Evolutionary conservation across 2,888 invertebrate species (phyloP).

Genomic region (Meganola albula): DNA sequence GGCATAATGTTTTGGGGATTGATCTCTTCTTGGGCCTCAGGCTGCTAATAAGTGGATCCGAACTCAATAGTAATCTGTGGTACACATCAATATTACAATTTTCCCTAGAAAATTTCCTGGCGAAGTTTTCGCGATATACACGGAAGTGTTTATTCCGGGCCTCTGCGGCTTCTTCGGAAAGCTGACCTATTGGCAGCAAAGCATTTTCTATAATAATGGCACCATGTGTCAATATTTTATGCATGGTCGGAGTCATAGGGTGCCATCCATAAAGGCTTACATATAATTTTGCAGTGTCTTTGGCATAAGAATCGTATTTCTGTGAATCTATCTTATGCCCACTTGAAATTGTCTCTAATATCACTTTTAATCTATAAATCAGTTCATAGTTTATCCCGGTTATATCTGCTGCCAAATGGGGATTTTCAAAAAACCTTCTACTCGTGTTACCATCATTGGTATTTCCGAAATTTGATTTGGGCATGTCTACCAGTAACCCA

Average conservation of each 20-base stretch:
- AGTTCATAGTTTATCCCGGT: conserved; percentile 3
- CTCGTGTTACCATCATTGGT: conserved; percentile 7
- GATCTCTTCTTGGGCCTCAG: background rate
- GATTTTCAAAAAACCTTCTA: background rate
- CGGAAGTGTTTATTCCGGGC: conserved; percentile 28
- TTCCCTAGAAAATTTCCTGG: conserved; percentile 10
- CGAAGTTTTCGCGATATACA: background rate
- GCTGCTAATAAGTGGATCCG: conserved; percentile 7
- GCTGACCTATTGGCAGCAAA: conserved; percentile 29
- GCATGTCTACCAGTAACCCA: conserved; percentile 6
- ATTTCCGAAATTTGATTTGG: conserved; percentile 8
- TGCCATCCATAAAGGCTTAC: background rate
- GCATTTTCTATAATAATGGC: conserved; percentile 13
- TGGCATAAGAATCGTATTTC: background rate
- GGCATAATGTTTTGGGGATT: background rate
- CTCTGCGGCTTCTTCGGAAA: conserved; percentile 31
- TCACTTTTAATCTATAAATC: conserved; percentile 3
- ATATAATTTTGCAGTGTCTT: conserved; percentile 1
- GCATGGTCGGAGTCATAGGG: conserved; percentile 31
- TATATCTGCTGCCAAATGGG: conserved; percentile 1
- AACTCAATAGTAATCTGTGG: conserved; percentile 14
- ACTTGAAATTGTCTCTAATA: conserved; percentile 3
- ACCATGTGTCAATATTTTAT: conserved; percentile 27
- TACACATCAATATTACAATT: conserved; percentile 15
- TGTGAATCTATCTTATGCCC: background rate